These are phyloP conservation scores for Chanos chanos DNA, from an alignment of 2,797 vertebrate genomes.

Conservation along the genomic window DNA sequence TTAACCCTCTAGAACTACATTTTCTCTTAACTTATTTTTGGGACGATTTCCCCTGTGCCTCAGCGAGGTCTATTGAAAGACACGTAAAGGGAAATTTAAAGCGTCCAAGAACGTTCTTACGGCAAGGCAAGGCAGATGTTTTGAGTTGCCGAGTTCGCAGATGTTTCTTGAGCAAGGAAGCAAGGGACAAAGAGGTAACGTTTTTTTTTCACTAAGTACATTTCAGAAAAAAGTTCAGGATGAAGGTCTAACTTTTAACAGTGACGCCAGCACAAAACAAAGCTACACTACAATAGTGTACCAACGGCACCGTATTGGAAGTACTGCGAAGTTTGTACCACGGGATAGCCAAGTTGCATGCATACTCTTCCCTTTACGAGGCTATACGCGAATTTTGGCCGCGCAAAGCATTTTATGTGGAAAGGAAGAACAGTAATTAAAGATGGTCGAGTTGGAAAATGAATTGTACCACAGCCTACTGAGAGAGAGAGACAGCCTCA, in stretches of 20 bases:
- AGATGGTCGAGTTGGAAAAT: constrained; percentile 29
- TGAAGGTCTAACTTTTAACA: no score
- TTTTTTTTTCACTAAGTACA: constrained; percentile 17
- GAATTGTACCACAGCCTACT: background rate
- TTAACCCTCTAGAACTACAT: constrained; percentile 1
- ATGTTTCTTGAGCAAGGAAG: constrained; percentile 17
- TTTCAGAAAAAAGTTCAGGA: background rate
- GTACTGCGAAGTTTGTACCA: no score
- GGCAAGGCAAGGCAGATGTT: constrained; percentile 52
- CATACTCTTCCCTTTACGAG: background rate
- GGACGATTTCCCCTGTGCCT: background rate
- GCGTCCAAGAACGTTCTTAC: constrained; percentile 2
- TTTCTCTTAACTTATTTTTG: background rate
- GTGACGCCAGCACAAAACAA: no score
- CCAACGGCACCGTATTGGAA: no score
- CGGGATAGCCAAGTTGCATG: no score
- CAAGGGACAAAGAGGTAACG: constrained; percentile 47
- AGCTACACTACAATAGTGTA: no score
- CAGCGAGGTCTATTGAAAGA: constrained; percentile 24
- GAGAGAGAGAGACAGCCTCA: background rate
- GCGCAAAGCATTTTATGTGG: background rate
- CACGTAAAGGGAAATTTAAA: constrained; percentile 35
- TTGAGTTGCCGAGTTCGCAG: constrained; percentile 28
- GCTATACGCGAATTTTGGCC: constrained; percentile 11
- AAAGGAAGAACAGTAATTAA: constrained; percentile 27